A percentile compares a stretch with the other conserved stretches of the same genome.
These are phyloP conservation scores for Porites cylindrica DNA, from an alignment of 92 coral and sea anemone genomes.

Conservation along the genomic window DNA sequence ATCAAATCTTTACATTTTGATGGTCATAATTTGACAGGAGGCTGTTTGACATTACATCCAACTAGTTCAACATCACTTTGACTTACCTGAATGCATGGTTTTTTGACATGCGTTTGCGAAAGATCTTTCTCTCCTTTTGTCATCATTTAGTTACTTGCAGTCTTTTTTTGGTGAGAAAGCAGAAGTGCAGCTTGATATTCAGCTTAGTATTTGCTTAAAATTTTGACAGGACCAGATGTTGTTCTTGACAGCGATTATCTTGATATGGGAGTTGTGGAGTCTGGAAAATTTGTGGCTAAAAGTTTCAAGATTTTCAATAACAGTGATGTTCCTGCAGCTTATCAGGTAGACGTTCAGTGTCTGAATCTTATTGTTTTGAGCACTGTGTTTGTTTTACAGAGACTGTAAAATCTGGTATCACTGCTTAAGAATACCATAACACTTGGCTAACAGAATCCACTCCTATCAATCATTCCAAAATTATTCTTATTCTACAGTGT, in stretches of 20 bases:
- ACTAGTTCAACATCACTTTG: no score
- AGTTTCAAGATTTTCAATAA: slow-evolving; percentile 81
- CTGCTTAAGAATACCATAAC: no score
- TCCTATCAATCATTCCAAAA: no score
- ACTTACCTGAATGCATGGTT: no score
- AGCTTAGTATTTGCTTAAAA: background rate
- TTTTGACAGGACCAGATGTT: slow-evolving; percentile 81
- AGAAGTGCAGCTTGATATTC: background rate
- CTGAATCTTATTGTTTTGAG: background rate
- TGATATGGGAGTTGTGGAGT: slow-evolving; percentile 90
- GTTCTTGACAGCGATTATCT: slow-evolving; percentile 70
- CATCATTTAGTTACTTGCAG: no score
- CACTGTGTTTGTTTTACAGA: background rate
- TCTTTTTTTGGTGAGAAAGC: background rate
- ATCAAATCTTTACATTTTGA: no score
- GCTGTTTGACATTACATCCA: no score
- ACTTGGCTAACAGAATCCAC: no score
- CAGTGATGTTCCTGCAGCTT: slow-evolving; percentile 86
- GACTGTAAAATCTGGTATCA: background rate
- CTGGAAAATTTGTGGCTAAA: slow-evolving; percentile 82
- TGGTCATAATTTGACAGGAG: no score
- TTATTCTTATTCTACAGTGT: no score
- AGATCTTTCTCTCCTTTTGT: no score
- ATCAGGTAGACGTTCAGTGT: slow-evolving; percentile 68
- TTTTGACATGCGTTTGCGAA: no score